Evolutionary conservation across 2,888 invertebrate species (phyloP).

Genomic region (Stenotaenia linearis): DNA sequence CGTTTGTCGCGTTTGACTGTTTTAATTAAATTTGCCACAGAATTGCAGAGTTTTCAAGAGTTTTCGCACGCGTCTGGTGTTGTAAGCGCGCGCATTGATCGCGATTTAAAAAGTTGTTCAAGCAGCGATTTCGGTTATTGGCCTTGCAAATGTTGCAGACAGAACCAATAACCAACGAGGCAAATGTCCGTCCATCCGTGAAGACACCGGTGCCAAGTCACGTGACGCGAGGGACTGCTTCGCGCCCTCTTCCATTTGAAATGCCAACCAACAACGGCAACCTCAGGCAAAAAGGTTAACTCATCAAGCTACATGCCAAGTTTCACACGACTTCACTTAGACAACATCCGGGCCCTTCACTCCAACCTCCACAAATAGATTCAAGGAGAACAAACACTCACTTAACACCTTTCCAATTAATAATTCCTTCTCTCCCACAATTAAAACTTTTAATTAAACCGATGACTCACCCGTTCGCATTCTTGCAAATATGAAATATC

Average conservation of each 20-base stretch:
- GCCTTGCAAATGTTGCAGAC: constrained; percentile 17
- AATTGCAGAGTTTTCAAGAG: too few species aligned
- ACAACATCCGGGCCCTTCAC: not conserved
- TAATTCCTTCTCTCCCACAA: not conserved
- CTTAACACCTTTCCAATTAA: not conserved
- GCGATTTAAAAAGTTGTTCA: not conserved
- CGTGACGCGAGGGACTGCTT: not conserved
- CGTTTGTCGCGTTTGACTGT: too few species aligned
- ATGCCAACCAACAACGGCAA: not conserved
- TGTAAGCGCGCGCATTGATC: not conserved
- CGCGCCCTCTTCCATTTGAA: not conserved
- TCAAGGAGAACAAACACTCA: not conserved
- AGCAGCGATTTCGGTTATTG: not conserved
- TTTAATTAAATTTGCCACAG: too few species aligned
- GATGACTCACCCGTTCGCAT: not conserved
- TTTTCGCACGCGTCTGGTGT: not conserved
- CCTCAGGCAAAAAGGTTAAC: not conserved
- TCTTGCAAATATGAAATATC: too few species aligned
- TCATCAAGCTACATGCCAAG: not conserved
- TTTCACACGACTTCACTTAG: not conserved
- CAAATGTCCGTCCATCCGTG: not conserved
- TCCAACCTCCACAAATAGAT: not conserved
- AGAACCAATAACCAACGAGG: not conserved
- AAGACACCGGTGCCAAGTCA: not conserved
- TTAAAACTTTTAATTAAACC: not conserved